Percentiles rank a stretch among this genome's conserved stretches.
Conservation (phyloP, 2,888 invertebrate species). For the Cordilura impudica region DNA sequence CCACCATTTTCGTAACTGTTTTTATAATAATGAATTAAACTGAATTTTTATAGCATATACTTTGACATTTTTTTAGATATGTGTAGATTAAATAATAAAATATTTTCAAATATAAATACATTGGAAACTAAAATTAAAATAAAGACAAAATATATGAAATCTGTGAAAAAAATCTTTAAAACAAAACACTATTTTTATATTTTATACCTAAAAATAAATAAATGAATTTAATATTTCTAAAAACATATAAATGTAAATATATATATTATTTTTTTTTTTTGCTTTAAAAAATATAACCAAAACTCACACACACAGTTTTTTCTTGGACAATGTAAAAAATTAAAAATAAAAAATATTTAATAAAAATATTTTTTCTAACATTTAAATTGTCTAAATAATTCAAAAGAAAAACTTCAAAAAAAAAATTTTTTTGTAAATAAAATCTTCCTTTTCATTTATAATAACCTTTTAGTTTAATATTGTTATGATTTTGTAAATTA, state of each 20-base stretch:
- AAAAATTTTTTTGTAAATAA: constrained; percentile 28
- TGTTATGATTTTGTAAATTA: constrained; percentile 68
- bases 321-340: constrained; percentile 35
- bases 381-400: too few species aligned
- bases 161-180: constrained; percentile 16
- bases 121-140: constrained; percentile 30
- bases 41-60: constrained; percentile 33
- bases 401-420: too few species aligned
- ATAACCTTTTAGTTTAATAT: constrained; percentile 3
- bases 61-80: constrained; percentile 52
- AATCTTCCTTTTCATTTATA: not conserved
- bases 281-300: not conserved
- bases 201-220: constrained; percentile 48
- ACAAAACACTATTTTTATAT: constrained; percentile 52
- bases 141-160: constrained; percentile 26
- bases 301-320: constrained; percentile 51
- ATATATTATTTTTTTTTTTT: constrained; percentile 1
- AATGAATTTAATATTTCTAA: constrained; percentile 38
- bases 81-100: constrained; percentile 30
- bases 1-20: constrained; percentile 59
- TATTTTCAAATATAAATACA: constrained; percentile 16
- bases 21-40: constrained; percentile 36
- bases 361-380: not conserved
- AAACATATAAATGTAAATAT: constrained; percentile 41
- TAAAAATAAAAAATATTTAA: constrained; percentile 3